Percentiles rank a stretch among this genome's conserved stretches.
Evolutionary conservation across 2,113 vertebrate genomes (phyloP).

Genomic region (Rhegmatorhina hoffmannsi): DNA sequence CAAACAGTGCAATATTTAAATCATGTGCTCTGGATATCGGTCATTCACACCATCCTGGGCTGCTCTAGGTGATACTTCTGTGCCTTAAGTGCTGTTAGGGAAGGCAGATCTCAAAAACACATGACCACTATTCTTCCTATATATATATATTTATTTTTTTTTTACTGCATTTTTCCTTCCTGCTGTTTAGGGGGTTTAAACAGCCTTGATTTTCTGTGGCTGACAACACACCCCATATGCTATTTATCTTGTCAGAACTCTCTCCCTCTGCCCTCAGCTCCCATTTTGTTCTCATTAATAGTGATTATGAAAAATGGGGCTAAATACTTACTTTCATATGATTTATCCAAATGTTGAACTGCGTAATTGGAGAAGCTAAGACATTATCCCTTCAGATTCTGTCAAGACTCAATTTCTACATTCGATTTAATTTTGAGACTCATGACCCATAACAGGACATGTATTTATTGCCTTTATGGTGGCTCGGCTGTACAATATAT

Average conservation of each 20-base stretch:
- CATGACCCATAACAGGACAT: slow-evolving; percentile 50
- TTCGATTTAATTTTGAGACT: slow-evolving; percentile 68
- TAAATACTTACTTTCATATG: slow-evolving; percentile 61
- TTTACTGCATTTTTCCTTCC: neutral
- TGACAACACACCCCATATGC: slow-evolving; percentile 72
- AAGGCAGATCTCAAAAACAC: neutral
- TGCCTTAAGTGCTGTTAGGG: neutral
- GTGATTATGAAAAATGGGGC: slow-evolving; percentile 58
- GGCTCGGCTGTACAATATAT: slow-evolving; percentile 3
- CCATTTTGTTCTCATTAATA: slow-evolving; percentile 71
- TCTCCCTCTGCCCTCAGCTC: slow-evolving; percentile 54
- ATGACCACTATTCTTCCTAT: neutral
- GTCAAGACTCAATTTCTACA: slow-evolving; percentile 68
- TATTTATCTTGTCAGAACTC: slow-evolving; percentile 73
- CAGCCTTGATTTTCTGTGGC: slow-evolving; percentile 57
- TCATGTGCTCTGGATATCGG: neutral
- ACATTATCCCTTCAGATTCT: slow-evolving; percentile 57
- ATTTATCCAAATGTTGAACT: slow-evolving; percentile 66
- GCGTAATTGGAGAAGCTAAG: slow-evolving; percentile 59
- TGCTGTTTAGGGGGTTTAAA: slow-evolving; percentile 52
- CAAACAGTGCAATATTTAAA: neutral
- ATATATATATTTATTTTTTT: too few species aligned
- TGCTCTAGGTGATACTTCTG: neutral
- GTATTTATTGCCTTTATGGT: slow-evolving; percentile 34
- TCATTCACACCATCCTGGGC: neutral